A percentile compares a stretch with the other conserved stretches of the same genome.
Conservation (phyloP, 1,140 invertebrate species). For the Scaptomyza graminum region DNA sequence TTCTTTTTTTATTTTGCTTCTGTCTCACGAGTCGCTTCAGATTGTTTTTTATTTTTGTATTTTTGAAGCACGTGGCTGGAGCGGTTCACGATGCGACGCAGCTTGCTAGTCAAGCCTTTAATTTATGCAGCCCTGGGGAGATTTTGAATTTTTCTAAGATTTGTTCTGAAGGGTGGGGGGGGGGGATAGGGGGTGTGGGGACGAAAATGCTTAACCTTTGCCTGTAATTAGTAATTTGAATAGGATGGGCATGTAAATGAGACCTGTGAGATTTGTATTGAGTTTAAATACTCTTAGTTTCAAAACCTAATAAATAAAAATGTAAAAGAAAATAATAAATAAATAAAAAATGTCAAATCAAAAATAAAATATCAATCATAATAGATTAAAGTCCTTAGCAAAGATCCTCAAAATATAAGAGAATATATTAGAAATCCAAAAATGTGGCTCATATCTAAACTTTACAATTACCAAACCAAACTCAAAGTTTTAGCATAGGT, state of each 20-base stretch:
- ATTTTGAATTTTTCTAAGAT: conserved; percentile 60
- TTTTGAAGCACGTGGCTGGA: conserved; percentile 1
- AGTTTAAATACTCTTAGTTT: too few species aligned
- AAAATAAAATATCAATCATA: too few species aligned
- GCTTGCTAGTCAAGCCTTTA: conserved; percentile 71
- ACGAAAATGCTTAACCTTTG: conserved; percentile 42
- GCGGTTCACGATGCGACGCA: conserved; percentile 15
- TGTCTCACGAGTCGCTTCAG: conserved; percentile 24
- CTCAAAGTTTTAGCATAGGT: too few species aligned
- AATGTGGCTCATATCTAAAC: too few species aligned
- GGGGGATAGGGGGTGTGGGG: too few species aligned
- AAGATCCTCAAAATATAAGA: too few species aligned
- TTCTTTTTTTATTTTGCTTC: conserved; percentile 8
- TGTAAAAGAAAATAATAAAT: neutral
- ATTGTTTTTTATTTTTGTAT: conserved; percentile 28
- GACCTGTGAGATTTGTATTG: conserved; percentile 45
- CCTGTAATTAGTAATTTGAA: conserved; percentile 45
- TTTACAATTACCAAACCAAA: too few species aligned
- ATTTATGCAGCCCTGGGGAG: conserved; percentile 81
- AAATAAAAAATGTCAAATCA: too few species aligned
- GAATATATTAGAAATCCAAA: too few species aligned
- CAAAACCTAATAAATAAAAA: neutral
- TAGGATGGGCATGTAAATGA: conserved; percentile 35
- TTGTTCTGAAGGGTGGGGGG: neutral
- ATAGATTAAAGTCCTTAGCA: too few species aligned